These are phyloP conservation scores for Hypomecis atomaria DNA, from an alignment of 2,888 invertebrate species.

Conservation along the genomic window DNA sequence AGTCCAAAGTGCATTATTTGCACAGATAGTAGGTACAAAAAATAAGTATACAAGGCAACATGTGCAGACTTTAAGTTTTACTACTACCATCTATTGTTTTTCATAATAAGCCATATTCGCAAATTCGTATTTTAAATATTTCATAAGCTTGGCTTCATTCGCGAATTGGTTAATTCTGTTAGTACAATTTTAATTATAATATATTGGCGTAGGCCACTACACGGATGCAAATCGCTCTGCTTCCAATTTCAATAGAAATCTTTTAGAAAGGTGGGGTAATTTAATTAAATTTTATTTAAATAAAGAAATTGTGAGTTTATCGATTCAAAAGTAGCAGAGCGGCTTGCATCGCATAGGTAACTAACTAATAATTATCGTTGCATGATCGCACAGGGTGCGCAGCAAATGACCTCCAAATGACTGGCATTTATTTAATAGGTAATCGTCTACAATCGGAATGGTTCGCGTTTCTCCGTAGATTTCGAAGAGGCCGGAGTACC, in stretches of 20 bases:
- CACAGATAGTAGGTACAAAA: constrained; percentile 69
- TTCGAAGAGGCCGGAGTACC: constrained; percentile 72
- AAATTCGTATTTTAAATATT: constrained; percentile 54
- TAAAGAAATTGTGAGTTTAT: constrained; percentile 41
- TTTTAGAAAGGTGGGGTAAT: constrained; percentile 44
- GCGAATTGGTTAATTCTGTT: constrained; percentile 79
- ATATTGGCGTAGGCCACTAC: constrained; percentile 62
- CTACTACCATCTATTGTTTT: constrained; percentile 76
- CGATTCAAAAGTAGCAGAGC: constrained; percentile 53
- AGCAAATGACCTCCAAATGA: constrained; percentile 29
- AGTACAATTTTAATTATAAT: constrained; percentile 67
- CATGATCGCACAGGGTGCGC: constrained; percentile 31
- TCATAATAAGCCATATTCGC: constrained; percentile 79
- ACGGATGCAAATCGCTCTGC: constrained; percentile 58
- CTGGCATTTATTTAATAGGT: constrained; percentile 33
- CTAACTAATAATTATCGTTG: constrained; percentile 36
- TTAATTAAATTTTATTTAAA: constrained; percentile 38
- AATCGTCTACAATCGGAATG: constrained; percentile 88
- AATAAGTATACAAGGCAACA: constrained; percentile 82
- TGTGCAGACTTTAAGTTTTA: constrained; percentile 84
- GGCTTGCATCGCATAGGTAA: constrained; percentile 57
- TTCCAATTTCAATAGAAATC: constrained; percentile 31
- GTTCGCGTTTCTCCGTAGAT: constrained; percentile 86
- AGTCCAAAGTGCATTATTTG: constrained; percentile 66
- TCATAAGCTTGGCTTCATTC: constrained; percentile 79